These are phyloP conservation scores for Anguilla rostrata DNA, from an alignment of 2,113 vertebrate species.

Conservation along the genomic window DNA sequence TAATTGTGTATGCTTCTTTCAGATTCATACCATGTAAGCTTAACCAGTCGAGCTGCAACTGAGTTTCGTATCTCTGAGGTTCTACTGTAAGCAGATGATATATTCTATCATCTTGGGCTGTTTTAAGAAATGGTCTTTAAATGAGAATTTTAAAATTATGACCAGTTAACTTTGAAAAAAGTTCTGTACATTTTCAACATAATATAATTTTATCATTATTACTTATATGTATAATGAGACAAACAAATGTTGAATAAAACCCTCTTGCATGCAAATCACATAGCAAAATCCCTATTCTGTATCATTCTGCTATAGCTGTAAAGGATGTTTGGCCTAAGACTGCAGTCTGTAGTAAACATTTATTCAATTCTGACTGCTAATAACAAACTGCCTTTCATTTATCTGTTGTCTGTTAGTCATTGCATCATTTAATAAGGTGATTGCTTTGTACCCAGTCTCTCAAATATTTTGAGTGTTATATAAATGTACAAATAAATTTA, in stretches of 20 bases:
- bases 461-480: constrained; percentile 56
- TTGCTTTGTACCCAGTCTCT: constrained; percentile 56
- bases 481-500: constrained; percentile 62
- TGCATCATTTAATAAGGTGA: constrained; percentile 74
- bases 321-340: constrained; percentile 57
- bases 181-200: not conserved
- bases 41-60: no score
- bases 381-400: constrained; percentile 69
- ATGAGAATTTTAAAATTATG: not conserved
- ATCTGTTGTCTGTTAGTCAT: constrained; percentile 67
- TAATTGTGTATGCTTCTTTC: no score
- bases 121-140: not conserved
- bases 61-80: no score
- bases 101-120: not conserved
- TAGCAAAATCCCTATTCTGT: constrained; percentile 42
- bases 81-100: no score
- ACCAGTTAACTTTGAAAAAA: not conserved
- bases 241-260: not conserved
- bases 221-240: constrained; percentile 1
- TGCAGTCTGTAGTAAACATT: constrained; percentile 56
- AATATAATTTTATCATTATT: not conserved
- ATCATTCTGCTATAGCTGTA: constrained; percentile 39
- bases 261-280: constrained; percentile 38
- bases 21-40: no score
- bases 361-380: constrained; percentile 24